Evolutionary conservation across 2,888 invertebrate genomes (phyloP), one percentile per base, ranked within the genome.

Genomic region (Encarsia formosa): DNA sequence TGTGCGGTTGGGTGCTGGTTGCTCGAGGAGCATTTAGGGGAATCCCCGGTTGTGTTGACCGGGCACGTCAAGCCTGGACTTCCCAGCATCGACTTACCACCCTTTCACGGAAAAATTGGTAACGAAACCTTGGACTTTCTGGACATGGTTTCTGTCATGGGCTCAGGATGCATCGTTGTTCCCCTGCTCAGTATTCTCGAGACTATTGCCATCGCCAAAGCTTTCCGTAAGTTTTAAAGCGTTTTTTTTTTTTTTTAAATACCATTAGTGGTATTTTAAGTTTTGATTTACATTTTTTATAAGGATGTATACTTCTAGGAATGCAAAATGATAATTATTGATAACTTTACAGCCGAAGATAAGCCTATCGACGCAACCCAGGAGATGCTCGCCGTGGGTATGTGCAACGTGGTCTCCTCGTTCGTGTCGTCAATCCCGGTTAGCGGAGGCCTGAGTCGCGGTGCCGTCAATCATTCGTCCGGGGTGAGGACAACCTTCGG

Each of bases 1-100:
- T 85, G 85, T 67, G 84, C 83, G 0, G 76, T 81, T 5, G 74
- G 86, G 45, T 85, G 85, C 1, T 86, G 83, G 74, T 75, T 80
- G 63, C 81, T 85, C 68, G 82, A 85, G 67, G 74, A 77, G 35
- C 77, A 80, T 66, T 75, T 79, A 26, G 69, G 71, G 13, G 75
- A 79, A 57, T 76, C 79, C 48, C 86, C 86, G 0, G 86, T 87
- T 63, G 77, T 79, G 38, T 77, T 87, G 15, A 86, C 86, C 23
- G 86, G 85, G 26, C 78, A 83, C 55, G 85, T 88, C 29, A 84
- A 85, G 67, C 80, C 84, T 11, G 88, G 87, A 0, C 75, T 88
- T 42, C 88, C 88, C 3, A 73, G 76, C 51, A 70, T 88, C 48
- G 70, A 77, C 15, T 71, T 78, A 51, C 88, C 88, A 2, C 86